Conservation (phyloP, 2,797 vertebrate genomes). For the Mastacembelus armatus region DNA sequence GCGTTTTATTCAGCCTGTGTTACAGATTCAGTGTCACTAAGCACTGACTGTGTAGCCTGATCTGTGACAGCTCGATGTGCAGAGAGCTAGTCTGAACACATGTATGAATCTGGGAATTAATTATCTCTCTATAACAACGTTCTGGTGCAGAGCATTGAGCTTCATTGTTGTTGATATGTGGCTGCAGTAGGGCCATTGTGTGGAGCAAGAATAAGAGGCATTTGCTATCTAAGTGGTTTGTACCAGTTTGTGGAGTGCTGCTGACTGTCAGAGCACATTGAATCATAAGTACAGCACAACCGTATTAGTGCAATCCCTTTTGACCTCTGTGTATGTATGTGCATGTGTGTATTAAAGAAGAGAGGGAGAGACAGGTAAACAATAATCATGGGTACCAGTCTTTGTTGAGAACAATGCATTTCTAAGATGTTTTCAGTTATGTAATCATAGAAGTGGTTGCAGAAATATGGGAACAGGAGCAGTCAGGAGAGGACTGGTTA, state of each 20-base stretch:
- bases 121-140: neutral
- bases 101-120: constrained; percentile 5
- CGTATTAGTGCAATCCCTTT: constrained; percentile 64
- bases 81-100: constrained; percentile 9
- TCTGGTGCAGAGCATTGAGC: constrained; percentile 18
- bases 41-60: neutral
- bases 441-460: constrained; percentile 15
- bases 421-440: constrained; percentile 20
- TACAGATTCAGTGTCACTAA: neutral
- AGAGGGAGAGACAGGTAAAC: neutral
- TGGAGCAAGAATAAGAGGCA: constrained; percentile 29
- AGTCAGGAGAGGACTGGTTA: constrained; percentile 23
- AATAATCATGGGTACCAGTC: constrained; percentile 28
- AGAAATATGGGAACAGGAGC: constrained; percentile 10
- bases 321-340: constrained; percentile 53
- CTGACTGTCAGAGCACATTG: constrained; percentile 45
- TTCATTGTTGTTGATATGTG: constrained; percentile 18
- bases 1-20: constrained; percentile 6
- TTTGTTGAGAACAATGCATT: constrained; percentile 27
- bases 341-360: constrained; percentile 1
- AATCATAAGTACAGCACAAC: constrained; percentile 61
- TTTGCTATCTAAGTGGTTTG: constrained; percentile 55
- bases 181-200: constrained; percentile 23
- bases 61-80: constrained; percentile 7
- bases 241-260: constrained; percentile 34